Evolutionary conservation across 1,140 invertebrate genomes (phyloP).

Genomic region (Heliconius hermathena): DNA sequence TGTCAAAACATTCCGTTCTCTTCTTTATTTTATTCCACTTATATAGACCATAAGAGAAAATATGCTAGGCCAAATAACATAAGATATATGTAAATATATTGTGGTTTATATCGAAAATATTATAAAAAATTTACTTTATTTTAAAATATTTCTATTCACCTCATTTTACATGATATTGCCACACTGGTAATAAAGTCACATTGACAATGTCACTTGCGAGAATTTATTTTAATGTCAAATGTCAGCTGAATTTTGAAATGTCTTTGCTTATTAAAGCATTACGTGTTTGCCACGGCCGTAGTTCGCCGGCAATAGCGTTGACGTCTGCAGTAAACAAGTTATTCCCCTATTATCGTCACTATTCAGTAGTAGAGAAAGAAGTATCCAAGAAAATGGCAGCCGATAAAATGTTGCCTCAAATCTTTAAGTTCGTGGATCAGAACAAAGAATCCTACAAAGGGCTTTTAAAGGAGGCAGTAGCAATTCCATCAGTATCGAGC

Average conservation of each 20-base stretch:
- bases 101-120: no score
- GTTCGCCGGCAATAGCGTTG: constrained; percentile 50
- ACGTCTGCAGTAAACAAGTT: constrained; percentile 39
- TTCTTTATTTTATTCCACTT: no score
- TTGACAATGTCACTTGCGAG: not conserved
- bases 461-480: constrained; percentile 92
- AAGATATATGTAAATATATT: no score
- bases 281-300: constrained; percentile 45
- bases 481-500: constrained; percentile 97
- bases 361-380: constrained; percentile 50
- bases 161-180: no score
- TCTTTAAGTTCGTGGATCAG: constrained; percentile 89
- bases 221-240: constrained; percentile 23
- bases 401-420: constrained; percentile 62
- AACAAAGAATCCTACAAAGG: constrained; percentile 90
- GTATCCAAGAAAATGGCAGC: constrained; percentile 63
- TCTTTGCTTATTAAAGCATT: constrained; percentile 42
- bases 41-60: no score
- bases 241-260: constrained; percentile 36
- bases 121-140: no score
- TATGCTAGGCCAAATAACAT: no score
- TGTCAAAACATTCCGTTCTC: no score
- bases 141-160: no score
- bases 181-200: no score
- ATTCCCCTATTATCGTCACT: constrained; percentile 37